These are phyloP conservation scores for Arizona elegans DNA, from an alignment of 2,113 vertebrate species.

Conservation along the genomic window DNA sequence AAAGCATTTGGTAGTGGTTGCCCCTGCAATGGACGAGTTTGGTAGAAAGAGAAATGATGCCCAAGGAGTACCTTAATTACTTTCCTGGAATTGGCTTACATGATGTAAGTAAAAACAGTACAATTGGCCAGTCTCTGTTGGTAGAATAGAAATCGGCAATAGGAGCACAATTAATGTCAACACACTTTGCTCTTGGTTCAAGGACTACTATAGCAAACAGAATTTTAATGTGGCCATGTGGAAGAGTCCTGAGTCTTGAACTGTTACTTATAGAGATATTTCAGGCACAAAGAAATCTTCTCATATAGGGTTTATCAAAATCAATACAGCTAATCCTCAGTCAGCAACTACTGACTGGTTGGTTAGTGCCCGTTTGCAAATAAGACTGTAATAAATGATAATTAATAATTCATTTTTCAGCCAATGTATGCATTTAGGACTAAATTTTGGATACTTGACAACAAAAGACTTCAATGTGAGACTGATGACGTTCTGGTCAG, in stretches of 20 bases:
- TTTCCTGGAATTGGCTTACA: background rate
- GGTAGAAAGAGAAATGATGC: background rate
- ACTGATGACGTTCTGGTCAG: background rate
- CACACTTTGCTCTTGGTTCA: background rate
- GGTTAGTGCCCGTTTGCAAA: background rate
- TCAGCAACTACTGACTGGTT: background rate
- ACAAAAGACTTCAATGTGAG: background rate
- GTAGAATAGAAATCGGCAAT: background rate
- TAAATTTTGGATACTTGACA: background rate
- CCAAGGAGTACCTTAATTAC: background rate
- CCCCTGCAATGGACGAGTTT: background rate
- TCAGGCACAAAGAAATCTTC: background rate
- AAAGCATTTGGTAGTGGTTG: background rate
- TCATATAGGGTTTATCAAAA: background rate
- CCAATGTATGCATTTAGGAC: background rate
- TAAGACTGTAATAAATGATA: background rate
- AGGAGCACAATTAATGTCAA: background rate
- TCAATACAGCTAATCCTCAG: background rate
- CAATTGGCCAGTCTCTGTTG: background rate
- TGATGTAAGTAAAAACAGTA: background rate
- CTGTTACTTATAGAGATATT: background rate
- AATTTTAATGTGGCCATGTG: background rate
- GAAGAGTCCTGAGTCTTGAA: background rate
- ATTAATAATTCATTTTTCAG: background rate
- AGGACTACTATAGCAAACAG: background rate